Evolutionary conservation across 2,888 invertebrate species (phyloP), one percentile per base, ranked within the genome.

Genomic region (Lasioglossum figueresi): DNA sequence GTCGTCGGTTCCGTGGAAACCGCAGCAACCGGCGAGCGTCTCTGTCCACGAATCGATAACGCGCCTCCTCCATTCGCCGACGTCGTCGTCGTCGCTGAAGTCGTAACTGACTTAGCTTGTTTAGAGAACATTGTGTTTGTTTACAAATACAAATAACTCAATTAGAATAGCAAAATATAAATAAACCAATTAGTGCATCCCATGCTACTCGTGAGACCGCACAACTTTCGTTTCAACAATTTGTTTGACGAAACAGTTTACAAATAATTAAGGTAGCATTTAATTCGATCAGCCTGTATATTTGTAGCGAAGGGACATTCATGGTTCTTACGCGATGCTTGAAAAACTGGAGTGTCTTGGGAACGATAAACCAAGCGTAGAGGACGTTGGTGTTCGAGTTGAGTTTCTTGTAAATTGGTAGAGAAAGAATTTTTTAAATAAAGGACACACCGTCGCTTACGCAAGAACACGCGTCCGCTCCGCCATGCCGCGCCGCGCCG

Each of bases 31-130:
- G 71, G 63, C 81, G 78, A 75, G 86, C 59, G 59, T 80, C 86
- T 88, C 86, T 80, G 86, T 84, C 80, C 43, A 76, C 77, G 81
- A 86, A 90, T 90, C 89, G 87, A 90, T 89, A 90, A 87, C 84
- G 76, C 79, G 75, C 80, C 81, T 80, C 68, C 80, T 74, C 75
- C 34, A 23, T 73, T 73, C 72, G 31, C 31, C 31, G 72, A 4
- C 72, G 45, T 45, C 72, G 72, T 48, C 79, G 37, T 45, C 68
- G 27, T 77, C 66, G 43, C 14, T 82, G 63, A 37, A 81, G 74
- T 74, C 66, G 52, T 23, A 43, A 16, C 16, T 45, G 48, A 43
- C 79, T 31, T 48, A 52, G 23, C 48, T 45, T 16, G 45, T 16
- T 16, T 16, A 8, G 6, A 8, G 48, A 23, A 52, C 23, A 23